These are phyloP conservation scores for Siniperca scherzeri DNA, from an alignment of 2,797 vertebrate species.

Conservation along the genomic window DNA sequence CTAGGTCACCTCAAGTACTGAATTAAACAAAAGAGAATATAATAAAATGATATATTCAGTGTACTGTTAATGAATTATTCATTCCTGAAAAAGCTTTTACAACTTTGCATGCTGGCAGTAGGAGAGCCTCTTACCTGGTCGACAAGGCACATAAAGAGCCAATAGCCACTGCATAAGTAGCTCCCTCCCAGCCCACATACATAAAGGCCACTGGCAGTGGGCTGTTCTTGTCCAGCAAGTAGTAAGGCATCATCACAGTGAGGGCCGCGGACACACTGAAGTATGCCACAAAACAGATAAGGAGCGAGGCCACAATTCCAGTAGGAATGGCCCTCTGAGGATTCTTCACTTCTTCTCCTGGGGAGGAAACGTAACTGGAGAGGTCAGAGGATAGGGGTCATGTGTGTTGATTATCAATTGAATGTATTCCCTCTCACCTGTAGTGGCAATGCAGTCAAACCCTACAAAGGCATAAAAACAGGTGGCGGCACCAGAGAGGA, in stretches of 20 bases:
- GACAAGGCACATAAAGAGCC: conserved; percentile 97
- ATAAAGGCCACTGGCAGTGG: conserved; percentile 95
- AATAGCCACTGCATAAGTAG: conserved; percentile 94
- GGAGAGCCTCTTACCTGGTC: conserved; percentile 89
- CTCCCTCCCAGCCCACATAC: conserved; percentile 93
- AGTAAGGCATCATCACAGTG: conserved; percentile 98
- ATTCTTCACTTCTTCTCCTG: conserved; percentile 98
- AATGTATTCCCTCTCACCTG: conserved; percentile 84
- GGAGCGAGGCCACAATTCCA: conserved; percentile 95
- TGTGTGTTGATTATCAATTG: neutral
- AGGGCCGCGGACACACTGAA: conserved; percentile 96
- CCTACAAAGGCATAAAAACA: conserved; percentile 99
- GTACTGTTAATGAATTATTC: conserved; percentile 13
- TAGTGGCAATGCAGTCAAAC: conserved; percentile 98
- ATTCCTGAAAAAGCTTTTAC: conserved; percentile 5
- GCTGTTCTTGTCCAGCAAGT: conserved; percentile 92
- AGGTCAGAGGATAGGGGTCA: neutral
- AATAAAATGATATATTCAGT: neutral
- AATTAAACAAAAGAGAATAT: neutral
- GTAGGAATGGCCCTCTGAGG: conserved; percentile 97
- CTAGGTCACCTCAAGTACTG: neutral
- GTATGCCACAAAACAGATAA: conserved; percentile 97
- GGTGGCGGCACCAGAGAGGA: conserved; percentile 95
- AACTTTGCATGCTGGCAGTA: conserved; percentile 32
- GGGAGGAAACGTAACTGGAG: neutral